These are phyloP conservation scores for Mus musculus DNA, from an alignment of 2,113 vertebrate species.

Conservation along the genomic window GRCm39 chr11:69044001-69044500, in stretches of 20 bases:
- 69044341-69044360: background rate
- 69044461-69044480: conserved; percentile 27
- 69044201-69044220: background rate
- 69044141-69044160: background rate
- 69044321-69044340: background rate
- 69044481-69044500: background rate
- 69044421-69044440: background rate
- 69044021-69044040: no score
- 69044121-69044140: background rate
- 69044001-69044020: no score
- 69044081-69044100: background rate
- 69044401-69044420: background rate
- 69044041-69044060: background rate
- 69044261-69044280: background rate
- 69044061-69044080: background rate
- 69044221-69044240: background rate
- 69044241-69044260: background rate
- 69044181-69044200: background rate
- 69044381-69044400: background rate
- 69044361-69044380: background rate
- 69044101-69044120: background rate
- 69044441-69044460: background rate
- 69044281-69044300: background rate
- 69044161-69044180: background rate
- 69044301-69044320: no score